Conservation (phyloP, 1,140 invertebrate genomes). For the Penaeus japonicus region DNA sequence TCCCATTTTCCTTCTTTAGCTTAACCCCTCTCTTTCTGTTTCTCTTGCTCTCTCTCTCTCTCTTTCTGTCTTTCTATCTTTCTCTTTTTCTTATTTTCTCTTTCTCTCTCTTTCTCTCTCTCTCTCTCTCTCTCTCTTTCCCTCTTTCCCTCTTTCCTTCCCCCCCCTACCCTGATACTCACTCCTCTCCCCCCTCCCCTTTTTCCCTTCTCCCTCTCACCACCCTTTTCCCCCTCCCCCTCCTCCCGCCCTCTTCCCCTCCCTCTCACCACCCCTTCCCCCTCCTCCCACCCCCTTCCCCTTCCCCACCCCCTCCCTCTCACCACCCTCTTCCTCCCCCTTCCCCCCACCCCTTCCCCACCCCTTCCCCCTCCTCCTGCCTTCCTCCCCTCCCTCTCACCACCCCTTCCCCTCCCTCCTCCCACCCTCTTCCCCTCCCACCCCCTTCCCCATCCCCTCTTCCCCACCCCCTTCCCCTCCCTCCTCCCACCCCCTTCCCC, state of each 20-base stretch:
- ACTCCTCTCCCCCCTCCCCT: background rate
- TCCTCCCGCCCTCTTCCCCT: too few species aligned
- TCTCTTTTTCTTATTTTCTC: background rate
- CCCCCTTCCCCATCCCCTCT: background rate
- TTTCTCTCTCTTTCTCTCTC: background rate
- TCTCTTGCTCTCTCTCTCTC: slow-evolving; percentile 17
- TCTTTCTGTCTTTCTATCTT: slow-evolving; percentile 17
- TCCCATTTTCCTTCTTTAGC: background rate
- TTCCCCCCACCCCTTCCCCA: too few species aligned
- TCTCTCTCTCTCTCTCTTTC: background rate
- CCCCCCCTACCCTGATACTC: background rate
- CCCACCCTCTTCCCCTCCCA: background rate
- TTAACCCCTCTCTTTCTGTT: background rate
- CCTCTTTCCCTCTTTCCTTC: background rate
- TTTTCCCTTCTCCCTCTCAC: too few species aligned
- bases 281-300: too few species aligned
- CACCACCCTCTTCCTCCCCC: too few species aligned
- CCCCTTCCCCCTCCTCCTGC: background rate
- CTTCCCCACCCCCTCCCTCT: too few species aligned
- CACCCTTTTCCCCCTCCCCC: too few species aligned
- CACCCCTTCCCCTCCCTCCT: background rate
- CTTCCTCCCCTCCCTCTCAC: background rate
- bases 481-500: too few species aligned
- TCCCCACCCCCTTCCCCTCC: background rate
- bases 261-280: too few species aligned